Evolutionary conservation across 2,113 vertebrate genomes (phyloP).

Genomic region (Carassius auratus): DNA sequence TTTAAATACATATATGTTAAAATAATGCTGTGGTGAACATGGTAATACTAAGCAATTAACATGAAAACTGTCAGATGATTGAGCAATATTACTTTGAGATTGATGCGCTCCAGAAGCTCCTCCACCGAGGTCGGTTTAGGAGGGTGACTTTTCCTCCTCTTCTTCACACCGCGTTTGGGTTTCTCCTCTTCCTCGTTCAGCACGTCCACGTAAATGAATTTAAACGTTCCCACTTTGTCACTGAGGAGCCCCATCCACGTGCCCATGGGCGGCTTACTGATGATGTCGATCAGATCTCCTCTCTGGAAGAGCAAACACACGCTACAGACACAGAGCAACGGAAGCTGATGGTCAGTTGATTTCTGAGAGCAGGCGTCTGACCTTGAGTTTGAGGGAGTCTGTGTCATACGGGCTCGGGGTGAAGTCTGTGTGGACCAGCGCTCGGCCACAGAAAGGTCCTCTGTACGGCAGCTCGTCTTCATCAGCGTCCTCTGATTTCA

Average conservation of each 20-base stretch:
- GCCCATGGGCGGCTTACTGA: slow-evolving; percentile 97
- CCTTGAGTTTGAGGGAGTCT: slow-evolving; percentile 97
- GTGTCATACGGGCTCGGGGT: slow-evolving; percentile 95
- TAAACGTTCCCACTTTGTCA: slow-evolving; percentile 97
- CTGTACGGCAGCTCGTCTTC: slow-evolving; percentile 92
- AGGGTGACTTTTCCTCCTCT: slow-evolving; percentile 83
- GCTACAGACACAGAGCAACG: background rate
- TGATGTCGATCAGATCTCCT: slow-evolving; percentile 93
- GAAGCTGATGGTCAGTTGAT: background rate
- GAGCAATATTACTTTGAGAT: slow-evolving; percentile 82
- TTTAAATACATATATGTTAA: no score
- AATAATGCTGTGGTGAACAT: no score
- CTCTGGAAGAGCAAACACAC: slow-evolving; percentile 73
- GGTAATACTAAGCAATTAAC: no score
- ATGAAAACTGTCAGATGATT: background rate
- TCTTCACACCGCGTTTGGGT: slow-evolving; percentile 83
- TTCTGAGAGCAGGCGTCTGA: slow-evolving; percentile 53
- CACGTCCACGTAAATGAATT: slow-evolving; percentile 96
- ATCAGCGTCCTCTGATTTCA: slow-evolving; percentile 95
- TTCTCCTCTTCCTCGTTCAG: slow-evolving; percentile 89
- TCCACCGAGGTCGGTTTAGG: slow-evolving; percentile 94
- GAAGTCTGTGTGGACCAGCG: slow-evolving; percentile 93
- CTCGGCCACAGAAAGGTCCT: slow-evolving; percentile 95
- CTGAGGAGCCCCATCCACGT: slow-evolving; percentile 98
- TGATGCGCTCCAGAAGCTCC: slow-evolving; percentile 93